Conservation (phyloP, 2,888 invertebrate genomes). For the Tachina fera region DNA sequence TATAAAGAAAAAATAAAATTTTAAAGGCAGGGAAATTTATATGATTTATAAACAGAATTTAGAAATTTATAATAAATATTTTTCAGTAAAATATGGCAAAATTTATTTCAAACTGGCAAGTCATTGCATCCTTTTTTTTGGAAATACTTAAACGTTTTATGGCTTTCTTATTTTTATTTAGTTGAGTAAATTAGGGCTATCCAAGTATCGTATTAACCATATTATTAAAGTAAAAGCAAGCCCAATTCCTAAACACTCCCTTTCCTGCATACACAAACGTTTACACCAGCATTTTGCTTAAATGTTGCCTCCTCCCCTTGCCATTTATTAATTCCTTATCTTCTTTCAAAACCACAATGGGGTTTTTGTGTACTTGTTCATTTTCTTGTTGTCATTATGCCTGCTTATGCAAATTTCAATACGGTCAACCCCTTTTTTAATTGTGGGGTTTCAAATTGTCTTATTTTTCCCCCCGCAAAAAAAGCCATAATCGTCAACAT, state of each 20-base stretch:
- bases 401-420: slow-evolving; percentile 80
- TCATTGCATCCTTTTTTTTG: neutral
- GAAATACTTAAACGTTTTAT: neutral
- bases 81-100: neutral
- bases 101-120: slow-evolving; percentile 2
- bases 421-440: slow-evolving; percentile 77
- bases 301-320: no score
- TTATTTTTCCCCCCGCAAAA: neutral
- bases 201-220: slow-evolving; percentile 18
- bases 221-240: neutral
- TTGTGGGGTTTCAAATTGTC: slow-evolving; percentile 5
- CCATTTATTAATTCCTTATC: no score
- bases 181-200: slow-evolving; percentile 24
- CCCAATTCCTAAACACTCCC: no score
- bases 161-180: neutral
- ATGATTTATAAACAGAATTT: slow-evolving; percentile 16
- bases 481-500: slow-evolving; percentile 55
- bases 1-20: slow-evolving; percentile 64
- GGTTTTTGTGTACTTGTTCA: neutral
- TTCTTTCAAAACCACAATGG: no score
- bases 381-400: slow-evolving; percentile 45
- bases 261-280: no score
- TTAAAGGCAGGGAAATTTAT: slow-evolving; percentile 16
- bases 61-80: slow-evolving; percentile 51
- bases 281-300: no score